Evolutionary conservation across 2,888 invertebrate genomes (phyloP), one percentile per base, ranked within the genome.

Genomic region (Tigriopus californicus): DNA sequence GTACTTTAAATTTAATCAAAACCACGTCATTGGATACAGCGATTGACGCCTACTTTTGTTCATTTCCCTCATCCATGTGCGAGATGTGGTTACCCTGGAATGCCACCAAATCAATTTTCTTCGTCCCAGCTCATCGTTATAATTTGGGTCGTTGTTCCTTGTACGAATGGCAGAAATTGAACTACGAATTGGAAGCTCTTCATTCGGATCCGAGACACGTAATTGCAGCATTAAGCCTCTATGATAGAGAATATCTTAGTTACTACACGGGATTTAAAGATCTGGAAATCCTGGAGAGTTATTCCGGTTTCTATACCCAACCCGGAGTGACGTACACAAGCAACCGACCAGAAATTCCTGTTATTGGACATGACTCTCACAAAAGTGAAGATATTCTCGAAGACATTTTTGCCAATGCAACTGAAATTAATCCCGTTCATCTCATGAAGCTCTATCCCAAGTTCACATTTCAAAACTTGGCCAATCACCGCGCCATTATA

Each of bases 191-290:
- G 25, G 24, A 54, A 22, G 11, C 8, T 22, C 25, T 56, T 20
- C 13, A 12, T 20, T n/a, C 18, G 24, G 8, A 56, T 12, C 13
- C 18, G 15, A 12, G n/a, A 11, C 20, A 44, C 22, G 13, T 33
- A 6, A 24, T 56, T 44, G 56, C 22, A n/a, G 41, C 46, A 8
- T 8, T 44, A 24, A 18, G 13, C 24, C 20, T 42, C 12, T 56
- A 42, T 56, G 56, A 56, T 46, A 24, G 8, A 13, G 56, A 56
- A 22, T 56, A 56, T 44, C 1, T 56, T 15, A 56, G 22, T 10
- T 44, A 56, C 22, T 56, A 22, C 44, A 56, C 56, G 12, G 44
- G 44, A 10, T 40, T 33, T 8, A 40, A n/a, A 33, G 13, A 11
- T 20, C 12, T 44, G 12, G 20, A 42, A 12, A 33, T n/a, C 12